Evolutionary conservation across 2,797 vertebrate genomes (phyloP).

Genomic region (Aplochiton taeniatus): DNA sequence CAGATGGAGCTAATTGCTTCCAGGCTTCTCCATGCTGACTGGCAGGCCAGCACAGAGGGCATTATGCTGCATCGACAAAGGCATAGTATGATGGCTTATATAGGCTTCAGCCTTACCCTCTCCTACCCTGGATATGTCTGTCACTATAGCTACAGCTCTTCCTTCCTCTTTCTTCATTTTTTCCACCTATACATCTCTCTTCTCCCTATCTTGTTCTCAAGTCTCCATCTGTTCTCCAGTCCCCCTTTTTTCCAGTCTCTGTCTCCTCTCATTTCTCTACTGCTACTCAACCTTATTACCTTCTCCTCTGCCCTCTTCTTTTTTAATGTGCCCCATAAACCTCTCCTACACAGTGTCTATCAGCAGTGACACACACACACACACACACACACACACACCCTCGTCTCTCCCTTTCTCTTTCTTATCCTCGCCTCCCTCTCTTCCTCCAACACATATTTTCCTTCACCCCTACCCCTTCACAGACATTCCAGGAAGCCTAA

Average conservation of each 20-base stretch:
- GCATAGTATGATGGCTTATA: not conserved
- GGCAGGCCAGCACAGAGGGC: not conserved
- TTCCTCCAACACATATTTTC: too few species aligned
- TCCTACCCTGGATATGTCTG: not conserved
- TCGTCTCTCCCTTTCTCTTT: too few species aligned
- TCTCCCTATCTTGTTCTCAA: too few species aligned
- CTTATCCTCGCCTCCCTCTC: too few species aligned
- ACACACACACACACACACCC: too few species aligned
- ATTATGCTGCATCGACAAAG: not conserved
- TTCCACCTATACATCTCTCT: not conserved
- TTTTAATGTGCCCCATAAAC: too few species aligned
- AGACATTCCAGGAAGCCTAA: too few species aligned
- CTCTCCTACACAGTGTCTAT: too few species aligned
- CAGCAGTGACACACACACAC: too few species aligned
- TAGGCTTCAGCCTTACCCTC: not conserved
- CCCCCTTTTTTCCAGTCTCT: not conserved
- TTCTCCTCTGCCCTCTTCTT: not conserved
- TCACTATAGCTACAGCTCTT: not conserved
- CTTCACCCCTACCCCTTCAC: too few species aligned
- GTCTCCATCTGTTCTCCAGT: too few species aligned
- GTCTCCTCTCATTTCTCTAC: not conserved
- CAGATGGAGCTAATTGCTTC: conserved; percentile 11
- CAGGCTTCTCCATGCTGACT: not conserved
- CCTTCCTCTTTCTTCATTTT: not conserved
- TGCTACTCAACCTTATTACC: not conserved